Conservation (phyloP, 2,113 vertebrate genomes). For the Rhadina sibilatrix region DNA sequence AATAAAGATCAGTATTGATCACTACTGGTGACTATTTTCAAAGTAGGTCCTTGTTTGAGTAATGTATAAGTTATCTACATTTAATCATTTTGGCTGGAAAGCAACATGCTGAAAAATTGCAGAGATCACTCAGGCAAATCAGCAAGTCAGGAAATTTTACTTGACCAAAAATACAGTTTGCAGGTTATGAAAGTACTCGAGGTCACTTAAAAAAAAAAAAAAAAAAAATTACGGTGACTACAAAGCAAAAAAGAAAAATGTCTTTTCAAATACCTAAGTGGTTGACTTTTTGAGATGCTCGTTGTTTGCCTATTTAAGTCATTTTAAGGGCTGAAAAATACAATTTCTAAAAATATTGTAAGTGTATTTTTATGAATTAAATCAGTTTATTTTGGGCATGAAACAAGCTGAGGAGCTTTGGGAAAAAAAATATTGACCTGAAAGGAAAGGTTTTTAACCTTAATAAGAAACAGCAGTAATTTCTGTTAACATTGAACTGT, state of each 20-base stretch:
- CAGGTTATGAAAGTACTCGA: not conserved
- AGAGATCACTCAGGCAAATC: not conserved
- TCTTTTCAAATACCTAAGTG: not conserved
- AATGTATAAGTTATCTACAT: not conserved
- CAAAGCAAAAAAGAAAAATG: not conserved
- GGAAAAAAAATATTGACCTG: not conserved
- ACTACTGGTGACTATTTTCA: not conserved
- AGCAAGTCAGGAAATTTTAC: not conserved
- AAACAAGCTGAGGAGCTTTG: not conserved
- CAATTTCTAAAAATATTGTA: fast-evolving
- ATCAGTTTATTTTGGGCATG: not conserved
- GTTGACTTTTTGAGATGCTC: not conserved
- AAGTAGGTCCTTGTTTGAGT: not conserved
- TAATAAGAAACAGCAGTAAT: not conserved
- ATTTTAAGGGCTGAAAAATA: not conserved
- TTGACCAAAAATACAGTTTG: not conserved
- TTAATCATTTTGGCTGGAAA: not conserved
- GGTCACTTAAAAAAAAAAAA: not conserved
- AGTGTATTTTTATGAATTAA: not conserved
- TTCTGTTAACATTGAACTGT: not conserved
- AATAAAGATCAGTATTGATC: not conserved
- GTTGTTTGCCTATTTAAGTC: not conserved
- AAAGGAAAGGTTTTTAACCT: not conserved
- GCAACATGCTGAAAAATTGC: not conserved
- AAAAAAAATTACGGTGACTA: not conserved